These are phyloP conservation scores for Chelmon rostratus DNA, from an alignment of 2,797 vertebrate species.

Conservation along the genomic window DNA sequence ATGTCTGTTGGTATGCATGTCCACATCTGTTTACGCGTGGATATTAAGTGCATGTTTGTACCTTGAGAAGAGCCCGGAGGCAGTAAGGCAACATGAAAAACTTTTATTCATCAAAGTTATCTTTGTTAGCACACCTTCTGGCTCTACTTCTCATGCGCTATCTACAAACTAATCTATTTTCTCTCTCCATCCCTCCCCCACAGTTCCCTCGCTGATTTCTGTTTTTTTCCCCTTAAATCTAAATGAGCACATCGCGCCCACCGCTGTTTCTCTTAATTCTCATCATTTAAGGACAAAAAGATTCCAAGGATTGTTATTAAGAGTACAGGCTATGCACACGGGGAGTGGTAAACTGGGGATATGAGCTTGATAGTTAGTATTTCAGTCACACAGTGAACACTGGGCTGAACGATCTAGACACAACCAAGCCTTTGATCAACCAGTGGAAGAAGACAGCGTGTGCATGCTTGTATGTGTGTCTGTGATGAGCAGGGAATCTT, in stretches of 20 bases:
- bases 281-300: conserved; percentile 16
- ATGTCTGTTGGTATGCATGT: conserved; percentile 50
- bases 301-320: conserved; percentile 24
- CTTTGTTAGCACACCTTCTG: conserved; percentile 55
- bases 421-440: conserved; percentile 26
- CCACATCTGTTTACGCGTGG: conserved; percentile 54
- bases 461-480: conserved; percentile 4
- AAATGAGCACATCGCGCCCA: conserved; percentile 48
- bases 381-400: conserved; percentile 49
- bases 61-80: conserved; percentile 48
- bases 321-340: conserved; percentile 1
- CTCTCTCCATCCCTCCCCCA: conserved; percentile 16
- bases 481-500: conserved; percentile 35
- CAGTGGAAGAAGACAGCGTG: conserved; percentile 17
- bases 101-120: conserved; percentile 67
- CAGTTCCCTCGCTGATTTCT: conserved; percentile 15
- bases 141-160: conserved; percentile 51
- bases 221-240: conserved; percentile 24
- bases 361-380: conserved; percentile 31
- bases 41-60: conserved; percentile 50
- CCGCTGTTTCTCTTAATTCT: conserved; percentile 40
- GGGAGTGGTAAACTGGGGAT: conserved; percentile 26
- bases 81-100: conserved; percentile 47
- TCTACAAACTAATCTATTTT: conserved; percentile 53
- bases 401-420: conserved; percentile 37